phyloP scores from a whole-genome alignment of 2,888 invertebrate genomes.

The Stramonita haemastoma region DNA sequence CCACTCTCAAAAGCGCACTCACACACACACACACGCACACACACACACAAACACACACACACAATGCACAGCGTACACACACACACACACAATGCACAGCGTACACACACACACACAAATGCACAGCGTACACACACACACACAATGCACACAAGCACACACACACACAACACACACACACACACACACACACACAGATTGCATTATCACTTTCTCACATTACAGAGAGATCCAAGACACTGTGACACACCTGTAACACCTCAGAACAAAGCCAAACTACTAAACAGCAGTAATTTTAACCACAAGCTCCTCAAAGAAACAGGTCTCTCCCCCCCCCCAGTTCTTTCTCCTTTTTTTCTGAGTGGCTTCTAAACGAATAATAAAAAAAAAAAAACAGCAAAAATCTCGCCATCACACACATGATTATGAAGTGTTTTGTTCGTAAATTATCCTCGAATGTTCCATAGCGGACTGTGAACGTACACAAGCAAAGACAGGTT shows the following conservation, averaged over 20 bases:
- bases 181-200: neutral
- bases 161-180: too few species aligned
- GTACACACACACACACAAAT: neutral
- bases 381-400: neutral
- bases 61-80: neutral
- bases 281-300: constrained; percentile 13
- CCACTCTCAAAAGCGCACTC: too few species aligned
- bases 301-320: neutral
- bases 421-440: neutral
- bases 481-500: too few species aligned
- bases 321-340: neutral
- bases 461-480: too few species aligned
- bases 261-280: neutral
- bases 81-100: neutral
- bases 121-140: neutral
- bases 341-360: neutral
- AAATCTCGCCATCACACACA: neutral
- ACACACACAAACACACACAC: too few species aligned
- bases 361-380: neutral
- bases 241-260: neutral
- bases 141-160: too few species aligned
- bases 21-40: neutral
- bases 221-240: too few species aligned
- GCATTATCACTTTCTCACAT: neutral
- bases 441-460: too few species aligned